These are phyloP conservation scores for Pao palembangensis DNA, from an alignment of 2,113 vertebrate species.

Conservation along the genomic window DNA sequence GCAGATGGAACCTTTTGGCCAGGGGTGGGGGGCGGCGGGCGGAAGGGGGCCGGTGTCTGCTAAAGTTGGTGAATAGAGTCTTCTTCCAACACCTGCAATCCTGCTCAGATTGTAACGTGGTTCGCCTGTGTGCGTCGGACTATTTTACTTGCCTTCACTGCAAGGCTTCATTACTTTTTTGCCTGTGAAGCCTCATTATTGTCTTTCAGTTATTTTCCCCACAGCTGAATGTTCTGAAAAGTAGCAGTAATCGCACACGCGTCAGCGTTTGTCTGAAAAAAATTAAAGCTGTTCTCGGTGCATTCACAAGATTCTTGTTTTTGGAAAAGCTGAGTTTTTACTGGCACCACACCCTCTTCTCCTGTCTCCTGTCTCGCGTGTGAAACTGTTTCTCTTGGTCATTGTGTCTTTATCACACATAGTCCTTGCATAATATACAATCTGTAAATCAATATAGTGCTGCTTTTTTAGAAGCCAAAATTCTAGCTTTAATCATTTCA, in stretches of 20 bases:
- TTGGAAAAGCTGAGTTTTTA: conserved; percentile 17
- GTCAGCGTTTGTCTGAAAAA: conserved; percentile 16
- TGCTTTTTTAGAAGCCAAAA: neutral
- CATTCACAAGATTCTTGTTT: conserved; percentile 17
- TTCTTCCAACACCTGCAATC: neutral
- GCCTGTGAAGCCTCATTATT: neutral
- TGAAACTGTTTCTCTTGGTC: conserved; percentile 53
- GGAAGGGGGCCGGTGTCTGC: no score
- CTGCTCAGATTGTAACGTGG: neutral
- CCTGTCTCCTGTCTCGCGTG: conserved; percentile 48
- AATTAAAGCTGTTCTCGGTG: conserved; percentile 33
- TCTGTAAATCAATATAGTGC: no score
- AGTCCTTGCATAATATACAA: neutral
- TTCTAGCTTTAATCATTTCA: no score
- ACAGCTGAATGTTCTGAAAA: no score
- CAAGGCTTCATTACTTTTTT: neutral
- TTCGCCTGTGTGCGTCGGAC: neutral
- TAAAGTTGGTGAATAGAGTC: no score
- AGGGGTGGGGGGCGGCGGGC: no score
- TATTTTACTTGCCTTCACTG: conserved; percentile 1
- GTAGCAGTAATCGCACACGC: neutral
- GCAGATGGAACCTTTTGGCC: neutral
- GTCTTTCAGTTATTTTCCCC: neutral
- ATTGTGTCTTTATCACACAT: conserved; percentile 14
- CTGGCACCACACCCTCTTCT: conserved; percentile 36